Evolutionary conservation across 2,888 invertebrate genomes (phyloP), one percentile per base, ranked within the genome.

Genomic region (Ichneumoninae sp.): DNA sequence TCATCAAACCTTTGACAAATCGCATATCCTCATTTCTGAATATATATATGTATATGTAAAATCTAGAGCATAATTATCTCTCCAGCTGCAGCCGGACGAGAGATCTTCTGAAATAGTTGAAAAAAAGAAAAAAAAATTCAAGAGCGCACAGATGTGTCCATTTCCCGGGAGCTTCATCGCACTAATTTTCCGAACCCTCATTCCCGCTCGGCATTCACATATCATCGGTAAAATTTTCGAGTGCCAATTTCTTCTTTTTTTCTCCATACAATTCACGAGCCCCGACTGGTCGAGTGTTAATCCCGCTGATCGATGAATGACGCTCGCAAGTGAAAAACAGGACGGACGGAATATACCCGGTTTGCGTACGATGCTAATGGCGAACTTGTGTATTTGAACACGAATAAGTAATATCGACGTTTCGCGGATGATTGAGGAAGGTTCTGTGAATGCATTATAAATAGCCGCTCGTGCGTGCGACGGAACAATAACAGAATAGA

Each of bases 361-460:
- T n/a, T 30, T 62, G n/a, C 16, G 33, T 33, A 62, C 62, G 36
- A 36, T 7, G 33, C 30, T 26, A 30, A 30, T 33, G 30, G 30
- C 1, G 1, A 36, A 62, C 62, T n/a, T 62, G 62, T 65, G 74
- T 6, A 47, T n/a, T 26, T 19, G 16, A 19, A 47, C 8, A 19
- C 30, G 40, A 57, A 72, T 74, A 10, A 44, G 62, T 26, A 22
- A 47, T 40, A 36, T 36, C 66, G 62, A 36, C 74, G 19, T 65
- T 75, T 65, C 33, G 36, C 50, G 44, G 22, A 36, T 33, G 36
- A 65, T 79, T 79, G 62, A 62, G 65, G 71, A 65, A 50, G 52
- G 36, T 16, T 57, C 22, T 8, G 16, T 65, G 62, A 71, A 71
- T 79, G 50, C 65, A 26, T 52, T 79, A 71, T 50, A 70, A 79